Evolutionary conservation across 2,797 vertebrate species (phyloP).

Genomic region (Pipistrellus pygmaeus): DNA sequence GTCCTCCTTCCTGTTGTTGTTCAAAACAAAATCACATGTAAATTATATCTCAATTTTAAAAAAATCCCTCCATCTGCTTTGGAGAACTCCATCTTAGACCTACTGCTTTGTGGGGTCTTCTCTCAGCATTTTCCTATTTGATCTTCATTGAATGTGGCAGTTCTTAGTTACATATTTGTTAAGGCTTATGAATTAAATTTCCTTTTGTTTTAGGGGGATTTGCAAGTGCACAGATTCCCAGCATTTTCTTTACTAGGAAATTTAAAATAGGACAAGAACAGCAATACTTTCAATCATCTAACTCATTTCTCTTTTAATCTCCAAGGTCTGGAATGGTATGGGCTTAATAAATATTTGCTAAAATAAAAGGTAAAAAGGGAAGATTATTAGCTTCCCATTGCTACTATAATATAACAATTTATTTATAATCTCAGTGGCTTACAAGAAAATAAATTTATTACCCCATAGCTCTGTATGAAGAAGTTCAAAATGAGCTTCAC

Average conservation of each 20-base stretch:
- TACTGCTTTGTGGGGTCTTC: not conserved
- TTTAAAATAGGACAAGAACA: not conserved
- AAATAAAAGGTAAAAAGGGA: not conserved
- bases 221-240: not conserved
- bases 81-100: not conserved
- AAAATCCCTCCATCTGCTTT: not conserved
- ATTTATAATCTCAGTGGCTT: not conserved
- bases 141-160: not conserved
- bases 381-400: not conserved
- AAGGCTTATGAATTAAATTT: not conserved
- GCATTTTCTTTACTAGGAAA: not conserved
- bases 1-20: not conserved
- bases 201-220: not conserved
- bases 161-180: not conserved
- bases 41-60: not conserved
- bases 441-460: not conserved
- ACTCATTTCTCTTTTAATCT: constrained; percentile 11
- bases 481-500: not conserved
- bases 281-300: not conserved
- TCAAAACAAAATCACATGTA: not conserved
- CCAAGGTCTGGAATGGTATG: not conserved
- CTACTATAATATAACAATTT: not conserved
- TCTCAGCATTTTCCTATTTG: not conserved
- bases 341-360: constrained; percentile 35
- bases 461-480: not conserved